Base-by-base conservation (phyloP, 2,113 vertebrate genomes). In the Genyomyrus donnyi region DNA sequence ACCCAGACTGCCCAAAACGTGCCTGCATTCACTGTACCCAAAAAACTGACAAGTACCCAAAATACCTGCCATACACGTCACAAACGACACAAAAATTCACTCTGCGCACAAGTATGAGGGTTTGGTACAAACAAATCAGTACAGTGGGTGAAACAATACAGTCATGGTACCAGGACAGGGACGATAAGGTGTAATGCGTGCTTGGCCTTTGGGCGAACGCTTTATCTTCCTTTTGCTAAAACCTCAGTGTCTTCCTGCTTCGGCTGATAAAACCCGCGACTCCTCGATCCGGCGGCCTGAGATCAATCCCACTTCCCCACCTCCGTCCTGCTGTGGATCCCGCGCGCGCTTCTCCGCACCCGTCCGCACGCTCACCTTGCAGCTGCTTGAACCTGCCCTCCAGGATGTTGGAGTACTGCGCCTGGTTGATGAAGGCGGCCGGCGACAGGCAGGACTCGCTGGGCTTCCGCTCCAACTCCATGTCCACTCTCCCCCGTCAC, bases 301-400 rank as follows among this genome's bases (percentile, higher is more conserved):
- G 77, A 17, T 39, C 35, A 7, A 6, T 11, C 48, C 21, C 85
- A 1, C 45, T n/a, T 48, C 45, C 84, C 45, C 85, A 15, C 8
- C n/a, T 1, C n/a, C 24, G 1, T 13, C 48, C 13, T 31, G 27
- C 48, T 1, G 3, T 9, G 21, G 56, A n/a, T 62, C 21, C 56
- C 3, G 7, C 7, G 56, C 56, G 0, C 4, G 4, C 24, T 8
- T 8, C 56, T 62, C 6, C 2, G 0, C 21, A 2, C 56, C 1
- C 21, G 24, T 49, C 11, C 50, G 4, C 31, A n/a, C 52, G 24
- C 97, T 97, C 97, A 98, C 97, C 97, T 97, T 98, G 97, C 56
- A 98, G 95, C 93, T 98, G 97, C 92, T 98, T 98, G 95, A 98
- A 98, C 74, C 97, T 94, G 90, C 97, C 97, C 90, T 98, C 97